A percentile compares a stretch with the other conserved stretches of the same genome.
phyloP scores from a whole-genome alignment of 2,113 vertebrate genomes.

The Elaphurus davidianus region DNA sequence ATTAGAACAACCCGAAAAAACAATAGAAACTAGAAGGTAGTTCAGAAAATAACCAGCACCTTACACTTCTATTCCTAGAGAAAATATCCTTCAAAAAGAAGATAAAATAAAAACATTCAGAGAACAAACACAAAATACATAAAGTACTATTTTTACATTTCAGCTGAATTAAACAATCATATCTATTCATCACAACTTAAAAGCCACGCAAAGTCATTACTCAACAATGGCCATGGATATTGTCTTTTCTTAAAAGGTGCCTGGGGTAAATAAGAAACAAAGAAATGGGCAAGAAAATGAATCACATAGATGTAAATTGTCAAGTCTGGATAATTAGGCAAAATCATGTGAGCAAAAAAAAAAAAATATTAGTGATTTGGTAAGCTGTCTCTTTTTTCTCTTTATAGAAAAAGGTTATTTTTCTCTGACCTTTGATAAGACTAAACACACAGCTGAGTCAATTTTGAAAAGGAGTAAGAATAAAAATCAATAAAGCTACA shows the following conservation, averaged over 20 bases:
- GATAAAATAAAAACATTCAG: background rate
- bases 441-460: background rate
- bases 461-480: constrained; percentile 27
- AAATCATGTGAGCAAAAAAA: background rate
- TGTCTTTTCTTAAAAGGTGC: background rate
- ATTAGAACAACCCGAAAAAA: background rate
- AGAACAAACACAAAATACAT: background rate
- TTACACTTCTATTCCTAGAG: background rate
- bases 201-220: background rate
- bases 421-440: background rate
- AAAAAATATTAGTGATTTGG: background rate
- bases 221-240: background rate
- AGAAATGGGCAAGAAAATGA: background rate
- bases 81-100: constrained; percentile 17
- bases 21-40: background rate
- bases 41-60: background rate
- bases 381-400: background rate
- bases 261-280: background rate
- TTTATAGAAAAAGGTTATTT: background rate
- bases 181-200: background rate
- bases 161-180: background rate
- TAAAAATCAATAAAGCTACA: constrained; percentile 21
- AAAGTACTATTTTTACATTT: background rate
- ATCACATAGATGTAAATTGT: background rate
- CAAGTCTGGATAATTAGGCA: background rate